Percentiles rank a stretch among this genome's conserved stretches.
Evolutionary conservation across 2,113 vertebrate species (phyloP).

Genomic region (Spea multiplicata): DNA sequence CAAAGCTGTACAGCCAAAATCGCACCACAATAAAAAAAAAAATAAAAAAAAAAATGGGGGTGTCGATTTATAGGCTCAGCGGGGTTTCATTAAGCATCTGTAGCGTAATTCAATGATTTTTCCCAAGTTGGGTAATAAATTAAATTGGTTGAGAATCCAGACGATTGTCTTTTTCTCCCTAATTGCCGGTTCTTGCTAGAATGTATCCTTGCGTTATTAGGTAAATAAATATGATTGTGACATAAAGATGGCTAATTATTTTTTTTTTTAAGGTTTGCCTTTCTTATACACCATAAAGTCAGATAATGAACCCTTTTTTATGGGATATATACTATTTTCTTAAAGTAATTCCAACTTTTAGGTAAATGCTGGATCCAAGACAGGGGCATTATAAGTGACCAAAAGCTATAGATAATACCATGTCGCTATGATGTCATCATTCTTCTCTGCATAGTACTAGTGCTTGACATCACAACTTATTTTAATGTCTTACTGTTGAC

Average conservation of each 20-base stretch:
- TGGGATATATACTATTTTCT: background rate
- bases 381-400: too few relatives aligned
- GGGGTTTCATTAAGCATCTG: constrained; percentile 84
- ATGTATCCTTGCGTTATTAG: constrained; percentile 74
- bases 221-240: constrained; percentile 82
- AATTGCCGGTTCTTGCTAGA: constrained; percentile 78
- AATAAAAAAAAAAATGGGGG: constrained; percentile 70
- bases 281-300: background rate
- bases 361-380: too few relatives aligned
- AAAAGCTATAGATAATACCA: too few relatives aligned
- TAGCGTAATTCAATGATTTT: constrained; percentile 83
- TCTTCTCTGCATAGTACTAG: too few relatives aligned
- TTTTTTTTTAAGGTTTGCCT: background rate
- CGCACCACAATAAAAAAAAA: constrained; percentile 67
- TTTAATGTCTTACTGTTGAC: too few relatives aligned
- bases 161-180: constrained; percentile 82
- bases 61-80: constrained; percentile 83
- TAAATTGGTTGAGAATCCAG: constrained; percentile 84
- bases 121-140: constrained; percentile 82
- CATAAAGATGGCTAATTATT: constrained; percentile 77
- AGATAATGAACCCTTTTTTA: background rate
- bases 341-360: background rate
- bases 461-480: too few relatives aligned
- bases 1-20: constrained; percentile 84
- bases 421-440: too few relatives aligned